These are phyloP conservation scores for Oxyura jamaicensis DNA, from an alignment of 2,113 vertebrate species.

Conservation along the genomic window DNA sequence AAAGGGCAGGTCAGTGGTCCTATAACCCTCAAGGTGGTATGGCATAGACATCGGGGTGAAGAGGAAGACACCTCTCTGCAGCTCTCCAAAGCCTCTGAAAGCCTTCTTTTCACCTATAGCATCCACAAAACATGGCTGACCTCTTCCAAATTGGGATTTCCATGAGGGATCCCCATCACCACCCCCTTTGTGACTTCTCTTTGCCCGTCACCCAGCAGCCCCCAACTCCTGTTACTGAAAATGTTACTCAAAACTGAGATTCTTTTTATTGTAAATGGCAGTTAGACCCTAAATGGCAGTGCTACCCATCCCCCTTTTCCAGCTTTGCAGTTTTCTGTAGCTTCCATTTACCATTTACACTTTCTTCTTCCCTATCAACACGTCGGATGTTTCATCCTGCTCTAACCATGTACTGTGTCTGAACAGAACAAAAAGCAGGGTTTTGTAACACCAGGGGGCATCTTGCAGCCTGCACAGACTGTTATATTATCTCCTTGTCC, in stretches of 20 bases:
- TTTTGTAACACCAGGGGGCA: slow-evolving; percentile 42
- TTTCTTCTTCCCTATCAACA: not conserved
- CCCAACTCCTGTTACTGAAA: not conserved
- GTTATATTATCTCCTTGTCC: not conserved
- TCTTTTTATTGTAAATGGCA: not conserved
- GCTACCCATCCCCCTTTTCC: not conserved
- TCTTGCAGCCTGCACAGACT: not conserved
- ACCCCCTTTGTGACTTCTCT: not conserved
- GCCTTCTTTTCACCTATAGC: not conserved
- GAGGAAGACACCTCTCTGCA: not conserved
- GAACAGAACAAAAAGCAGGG: not conserved
- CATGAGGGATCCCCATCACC: not conserved
- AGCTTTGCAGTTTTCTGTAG: not conserved
- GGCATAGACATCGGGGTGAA: not conserved
- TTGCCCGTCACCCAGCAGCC: not conserved
- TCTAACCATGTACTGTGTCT: not conserved
- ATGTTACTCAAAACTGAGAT: not conserved
- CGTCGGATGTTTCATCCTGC: not conserved
- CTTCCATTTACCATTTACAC: not conserved
- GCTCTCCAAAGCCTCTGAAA: not conserved
- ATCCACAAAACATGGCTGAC: not conserved
- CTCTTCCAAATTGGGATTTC: not conserved
- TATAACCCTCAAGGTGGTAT: not conserved
- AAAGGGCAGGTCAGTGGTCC: not conserved
- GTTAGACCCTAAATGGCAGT: not conserved